A percentile compares a stretch with the other conserved stretches of the same genome.
Evolutionary conservation across 2,888 invertebrate species (phyloP).

Genomic region (Cyrtodaria siliqua): DNA sequence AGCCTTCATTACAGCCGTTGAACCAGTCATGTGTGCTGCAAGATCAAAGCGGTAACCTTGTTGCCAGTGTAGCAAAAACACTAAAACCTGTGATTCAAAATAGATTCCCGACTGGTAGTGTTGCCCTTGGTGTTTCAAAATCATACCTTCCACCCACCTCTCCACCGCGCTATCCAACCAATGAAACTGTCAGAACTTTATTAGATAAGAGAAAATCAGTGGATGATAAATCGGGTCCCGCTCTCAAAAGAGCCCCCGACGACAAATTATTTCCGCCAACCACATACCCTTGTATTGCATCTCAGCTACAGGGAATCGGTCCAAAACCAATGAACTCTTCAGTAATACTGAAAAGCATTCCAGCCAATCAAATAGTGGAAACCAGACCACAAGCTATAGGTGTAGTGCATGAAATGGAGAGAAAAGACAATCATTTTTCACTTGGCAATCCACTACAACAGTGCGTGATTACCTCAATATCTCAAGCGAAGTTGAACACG

Average conservation of each 20-base stretch:
- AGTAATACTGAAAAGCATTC: slow-evolving; percentile 18
- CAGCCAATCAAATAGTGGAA: not conserved
- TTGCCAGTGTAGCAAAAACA: too few relatives aligned
- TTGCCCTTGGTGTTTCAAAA: not conserved
- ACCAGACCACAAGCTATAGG: not conserved
- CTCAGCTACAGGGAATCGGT: slow-evolving; percentile 22
- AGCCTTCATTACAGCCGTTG: too few relatives aligned
- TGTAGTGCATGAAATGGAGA: not conserved
- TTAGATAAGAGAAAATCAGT: slow-evolving; percentile 75
- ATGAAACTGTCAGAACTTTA: slow-evolving; percentile 82
- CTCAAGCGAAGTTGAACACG: slow-evolving; percentile 63
- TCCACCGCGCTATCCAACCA: slow-evolving; percentile 77
- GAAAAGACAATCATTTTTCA: not conserved
- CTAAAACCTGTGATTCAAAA: too few relatives aligned
- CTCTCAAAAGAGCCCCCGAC: not conserved
- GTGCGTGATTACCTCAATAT: slow-evolving; percentile 59
- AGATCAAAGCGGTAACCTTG: too few relatives aligned
- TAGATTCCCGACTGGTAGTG: too few relatives aligned
- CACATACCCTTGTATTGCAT: slow-evolving; percentile 30
- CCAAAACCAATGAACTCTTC: slow-evolving; percentile 11
- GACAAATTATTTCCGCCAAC: slow-evolving; percentile 1
- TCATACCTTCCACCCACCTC: slow-evolving; percentile 32
- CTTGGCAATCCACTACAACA: slow-evolving; percentile 29
- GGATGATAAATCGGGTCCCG: slow-evolving; percentile 31
- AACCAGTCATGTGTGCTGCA: too few relatives aligned